A percentile compares a stretch with the other conserved stretches of the same genome.
phyloP scores from a whole-genome alignment of 2,888 invertebrate species.

The Drosophila neotestacea region DNA sequence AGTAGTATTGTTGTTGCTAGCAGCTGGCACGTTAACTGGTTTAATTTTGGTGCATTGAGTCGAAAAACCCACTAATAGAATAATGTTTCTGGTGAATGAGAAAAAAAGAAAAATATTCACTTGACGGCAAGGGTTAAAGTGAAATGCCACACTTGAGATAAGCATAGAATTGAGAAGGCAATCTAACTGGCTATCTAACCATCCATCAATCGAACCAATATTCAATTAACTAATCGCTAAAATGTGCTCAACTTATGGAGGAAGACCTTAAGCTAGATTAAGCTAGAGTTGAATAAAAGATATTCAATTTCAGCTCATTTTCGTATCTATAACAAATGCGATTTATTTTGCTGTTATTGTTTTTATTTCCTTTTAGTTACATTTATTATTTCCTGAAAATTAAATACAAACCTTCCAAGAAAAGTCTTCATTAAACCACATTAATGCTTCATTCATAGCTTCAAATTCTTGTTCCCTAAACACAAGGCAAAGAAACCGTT shows the following conservation, averaged over 20 bases:
- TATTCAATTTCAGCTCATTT: conserved; percentile 1
- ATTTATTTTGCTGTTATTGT: background rate
- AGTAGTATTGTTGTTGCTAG: conserved; percentile 23
- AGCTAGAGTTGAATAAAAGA: background rate
- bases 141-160: conserved; percentile 10
- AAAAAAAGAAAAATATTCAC: background rate
- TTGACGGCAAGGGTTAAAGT: background rate
- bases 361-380: background rate
- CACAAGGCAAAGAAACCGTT: conserved; percentile 7
- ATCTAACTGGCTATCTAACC: conserved; percentile 21
- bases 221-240: conserved; percentile 47
- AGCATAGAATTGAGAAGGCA: conserved; percentile 15
- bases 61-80: conserved; percentile 46
- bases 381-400: conserved; percentile 4
- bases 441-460: background rate
- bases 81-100: conserved; percentile 14
- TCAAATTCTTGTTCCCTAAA: conserved; percentile 16
- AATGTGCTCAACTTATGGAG: conserved; percentile 41
- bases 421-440: too few species aligned
- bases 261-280: background rate
- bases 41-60: conserved; percentile 61
- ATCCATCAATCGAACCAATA: conserved; percentile 49
- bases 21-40: conserved; percentile 51
- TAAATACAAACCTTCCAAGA: background rate
- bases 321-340: conserved; percentile 6